Base-by-base conservation (phyloP, 2,797 vertebrate species). In the Gambelia wislizenii region DNA sequence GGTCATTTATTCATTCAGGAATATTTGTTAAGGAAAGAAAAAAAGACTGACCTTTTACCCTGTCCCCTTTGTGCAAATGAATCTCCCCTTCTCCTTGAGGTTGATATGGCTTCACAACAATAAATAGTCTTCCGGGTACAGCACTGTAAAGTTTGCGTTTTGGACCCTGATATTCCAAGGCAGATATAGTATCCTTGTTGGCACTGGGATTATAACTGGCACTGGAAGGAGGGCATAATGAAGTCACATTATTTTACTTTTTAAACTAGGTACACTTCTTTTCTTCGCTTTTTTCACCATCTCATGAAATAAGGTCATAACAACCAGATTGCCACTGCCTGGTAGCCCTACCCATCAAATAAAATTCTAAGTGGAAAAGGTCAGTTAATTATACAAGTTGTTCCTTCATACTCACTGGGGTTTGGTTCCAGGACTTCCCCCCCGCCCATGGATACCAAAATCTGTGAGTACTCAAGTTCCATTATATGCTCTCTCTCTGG, bases 71-170 rank as follows among this genome's bases (percentile, higher is more conserved):
- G 96, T 98, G 98, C 30, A 99, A 98, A 93, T 98, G 98, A 94
- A 99, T 98, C 96, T 99, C 99, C 49, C 98, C 98, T 79, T 99
- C 98, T 2, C 97, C 98, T 96, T 98, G 99, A 89, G 98, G 97
- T 3, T 98, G 98, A 97, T 99, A 98, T 18, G 98, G 96, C 94
- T 98, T 98, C 54, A 98, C 95, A 0, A 98, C 98, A 18, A 99
- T 97, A 61, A 99, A 99, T 75, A 98, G 98, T 89, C 99, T 97
- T 54, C 99, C 98, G 0, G 98, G 99, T 25, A 99, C 98, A 0
- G 99, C 99, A 0, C 98, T 99, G 96, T 99, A 99, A 84, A 99
- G 98, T 95, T 99, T 99, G 96, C 98, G 97, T 87, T 98, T 97
- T 92, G 98, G 95, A 91, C 97, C 98, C 3, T 96, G 97, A 64